Evolutionary conservation across 2,113 vertebrate genomes (phyloP).

Genomic region (Crypturellus undulatus): DNA sequence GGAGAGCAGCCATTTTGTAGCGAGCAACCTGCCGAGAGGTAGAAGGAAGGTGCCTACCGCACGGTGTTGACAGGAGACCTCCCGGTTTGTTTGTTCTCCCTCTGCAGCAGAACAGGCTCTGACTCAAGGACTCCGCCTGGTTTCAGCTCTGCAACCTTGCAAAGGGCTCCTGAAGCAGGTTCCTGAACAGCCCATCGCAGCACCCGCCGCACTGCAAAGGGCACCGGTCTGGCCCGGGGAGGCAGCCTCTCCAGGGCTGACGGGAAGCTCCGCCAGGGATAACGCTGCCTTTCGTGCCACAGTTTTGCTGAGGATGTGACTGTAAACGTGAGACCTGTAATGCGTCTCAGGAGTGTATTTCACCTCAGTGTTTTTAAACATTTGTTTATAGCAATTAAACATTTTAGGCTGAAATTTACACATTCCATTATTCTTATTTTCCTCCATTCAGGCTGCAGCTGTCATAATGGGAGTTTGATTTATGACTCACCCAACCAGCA

Average conservation of each 20-base stretch:
- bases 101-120: background rate
- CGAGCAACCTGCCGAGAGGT: background rate
- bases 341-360: slow-evolving; percentile 11
- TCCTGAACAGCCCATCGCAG: background rate
- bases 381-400: slow-evolving; percentile 69
- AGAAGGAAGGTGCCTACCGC: background rate
- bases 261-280: background rate
- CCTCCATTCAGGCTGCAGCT: slow-evolving; percentile 46
- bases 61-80: background rate
- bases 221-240: background rate
- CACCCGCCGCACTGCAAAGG: background rate
- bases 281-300: background rate
- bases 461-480: slow-evolving; percentile 65
- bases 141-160: background rate
- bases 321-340: background rate
- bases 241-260: background rate
- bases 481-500: slow-evolving; percentile 58
- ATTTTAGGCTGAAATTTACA: slow-evolving; percentile 59
- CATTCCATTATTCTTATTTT: slow-evolving; percentile 69
- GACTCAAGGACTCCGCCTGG: background rate
- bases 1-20: background rate
- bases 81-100: background rate
- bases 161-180: background rate
- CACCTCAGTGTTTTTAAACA: slow-evolving; percentile 51
- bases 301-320: slow-evolving; percentile 9